Conservation (phyloP, 92 coral and sea anemone genomes). For the Actinostola sp. region DNA sequence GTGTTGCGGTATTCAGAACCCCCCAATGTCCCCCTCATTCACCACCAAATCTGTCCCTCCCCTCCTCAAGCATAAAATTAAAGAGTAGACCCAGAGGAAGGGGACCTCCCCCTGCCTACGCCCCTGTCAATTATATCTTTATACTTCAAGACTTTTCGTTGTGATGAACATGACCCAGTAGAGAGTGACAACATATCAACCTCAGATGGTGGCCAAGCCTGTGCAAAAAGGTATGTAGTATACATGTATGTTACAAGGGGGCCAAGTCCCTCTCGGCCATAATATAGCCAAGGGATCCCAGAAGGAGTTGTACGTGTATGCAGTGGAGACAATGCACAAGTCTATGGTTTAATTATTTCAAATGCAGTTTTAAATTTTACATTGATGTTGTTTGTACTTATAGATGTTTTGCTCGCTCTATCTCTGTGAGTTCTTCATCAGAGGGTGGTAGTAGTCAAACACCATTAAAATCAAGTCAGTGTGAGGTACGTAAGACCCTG, state of each 20-base stretch:
- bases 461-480: conserved; percentile 78
- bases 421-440: conserved; percentile 61
- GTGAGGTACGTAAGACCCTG: conserved; percentile 86
- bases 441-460: conserved; percentile 37
- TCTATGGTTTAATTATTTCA: no score
- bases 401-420: conserved; percentile 73
- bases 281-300: no score
- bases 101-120: no score
- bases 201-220: conserved; percentile 72
- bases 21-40: no score
- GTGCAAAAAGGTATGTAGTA: conserved; percentile 77
- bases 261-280: no score
- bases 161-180: conserved; percentile 90
- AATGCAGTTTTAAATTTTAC: not conserved
- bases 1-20: no score
- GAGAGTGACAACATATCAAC: conserved; percentile 57
- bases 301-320: no score
- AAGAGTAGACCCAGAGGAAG: no score
- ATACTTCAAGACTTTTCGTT: conserved; percentile 84
- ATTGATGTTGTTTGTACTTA: not conserved
- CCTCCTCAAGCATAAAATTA: no score
- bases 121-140: no score
- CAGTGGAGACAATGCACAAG: no score
- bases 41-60: no score
- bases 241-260: not conserved